Conservation (phyloP, 2,797 vertebrate species). For the Lepidocolaptes lacrymiger region DNA sequence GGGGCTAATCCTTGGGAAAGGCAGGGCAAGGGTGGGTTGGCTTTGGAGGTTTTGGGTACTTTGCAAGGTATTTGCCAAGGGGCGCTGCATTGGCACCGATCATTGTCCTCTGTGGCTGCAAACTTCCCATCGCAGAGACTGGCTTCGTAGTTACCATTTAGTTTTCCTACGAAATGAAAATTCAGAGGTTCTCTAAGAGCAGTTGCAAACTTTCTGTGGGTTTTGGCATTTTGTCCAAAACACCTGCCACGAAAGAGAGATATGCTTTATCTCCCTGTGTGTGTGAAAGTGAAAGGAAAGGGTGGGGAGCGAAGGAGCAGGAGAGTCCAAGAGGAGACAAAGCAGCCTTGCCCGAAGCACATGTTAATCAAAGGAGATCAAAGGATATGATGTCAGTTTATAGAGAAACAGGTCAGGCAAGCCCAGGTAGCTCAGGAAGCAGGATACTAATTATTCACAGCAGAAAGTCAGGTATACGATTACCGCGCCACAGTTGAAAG, state of each 20-base stretch:
- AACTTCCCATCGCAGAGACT: neutral
- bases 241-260: neutral
- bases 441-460: constrained; percentile 83
- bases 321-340: constrained; percentile 66
- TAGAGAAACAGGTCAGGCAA: constrained; percentile 91
- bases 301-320: neutral
- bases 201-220: neutral
- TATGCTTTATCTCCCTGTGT: neutral
- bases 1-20: neutral
- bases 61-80: neutral
- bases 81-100: fast-evolving
- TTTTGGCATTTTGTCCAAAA: neutral
- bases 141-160: neutral
- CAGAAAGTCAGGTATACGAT: constrained; percentile 77
- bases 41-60: neutral
- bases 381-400: constrained; percentile 84
- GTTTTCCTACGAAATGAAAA: neutral
- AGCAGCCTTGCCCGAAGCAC: constrained; percentile 71
- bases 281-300: constrained; percentile 55
- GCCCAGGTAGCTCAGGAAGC: constrained; percentile 87
- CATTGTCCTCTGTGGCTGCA: fast-evolving
- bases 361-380: constrained; percentile 75
- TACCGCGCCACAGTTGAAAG: constrained; percentile 67
- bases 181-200: neutral
- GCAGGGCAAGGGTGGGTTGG: neutral